Evolutionary conservation across 2,888 invertebrate species (phyloP), one percentile per base, ranked within the genome.

Genomic region (Cataglyphis albicans): DNA sequence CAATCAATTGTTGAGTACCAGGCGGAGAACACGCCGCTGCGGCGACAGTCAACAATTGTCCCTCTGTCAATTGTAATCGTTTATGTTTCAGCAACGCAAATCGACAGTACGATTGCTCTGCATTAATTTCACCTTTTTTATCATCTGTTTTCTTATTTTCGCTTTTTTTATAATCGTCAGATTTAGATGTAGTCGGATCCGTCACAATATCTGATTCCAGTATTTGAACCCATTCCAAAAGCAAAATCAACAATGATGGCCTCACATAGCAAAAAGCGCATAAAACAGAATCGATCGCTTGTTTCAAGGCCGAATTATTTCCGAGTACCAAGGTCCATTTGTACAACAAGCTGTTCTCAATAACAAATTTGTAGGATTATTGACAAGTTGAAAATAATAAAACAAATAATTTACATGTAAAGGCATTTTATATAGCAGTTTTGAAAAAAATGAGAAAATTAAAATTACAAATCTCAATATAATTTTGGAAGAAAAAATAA

Each of bases 251-350:
- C 75, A 97, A 95, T 86, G 97, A 97, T 0, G 98, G 97, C 89
- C 97, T 96, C 44, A 98, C 97, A 94, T 97, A 97, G 94, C 98
- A 98, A 92, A 98, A 96, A 5, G 98, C 97, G 94, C 98, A 98
- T 70, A 98, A 95, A 78, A 98, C 96, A 91, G 97, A 96, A 95
- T 98, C 98, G n/a, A 98, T 96, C 0, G 98, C 96, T 91, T 97
- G 96, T 95, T 98, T 98, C 73, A 98, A 95, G 1, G 97, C 96
- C 78, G 97, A 96, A 81, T 96, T 96, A 61, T 96, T 96, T 25
- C 96, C 96, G 65, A 98, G 95, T n/a, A 96, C 95, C 78, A 96
- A 95, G 29, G 97, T 97, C 97, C 98, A 98, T 74, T 96, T 96
- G 94, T 97, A 97, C 35, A 98, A 95, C 0, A 96, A 96, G 87